Percentiles rank a stretch among this genome's conserved stretches.
Evolutionary conservation across 2,888 invertebrate genomes (phyloP).

Genomic region (Megalurothrips usitatus): DNA sequence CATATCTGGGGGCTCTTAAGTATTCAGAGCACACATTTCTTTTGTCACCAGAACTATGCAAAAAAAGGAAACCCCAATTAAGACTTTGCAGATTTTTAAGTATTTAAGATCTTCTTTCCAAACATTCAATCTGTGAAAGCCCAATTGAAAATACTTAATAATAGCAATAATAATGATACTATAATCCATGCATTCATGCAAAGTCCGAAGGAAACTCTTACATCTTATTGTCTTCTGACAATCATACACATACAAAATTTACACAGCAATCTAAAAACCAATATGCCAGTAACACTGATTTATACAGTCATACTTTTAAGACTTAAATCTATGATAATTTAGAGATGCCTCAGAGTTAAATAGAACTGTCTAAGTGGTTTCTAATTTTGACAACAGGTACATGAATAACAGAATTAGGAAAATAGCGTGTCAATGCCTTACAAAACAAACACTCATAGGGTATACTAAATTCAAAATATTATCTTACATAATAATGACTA

Average conservation of each 20-base stretch:
- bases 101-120: no score
- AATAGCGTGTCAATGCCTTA: background rate
- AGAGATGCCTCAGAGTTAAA: background rate
- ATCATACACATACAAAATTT: background rate
- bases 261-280: background rate
- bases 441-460: background rate
- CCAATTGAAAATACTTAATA: no score
- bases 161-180: no score
- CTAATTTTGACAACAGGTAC: slow-evolving; percentile 6
- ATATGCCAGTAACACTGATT: background rate
- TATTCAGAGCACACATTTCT: no score
- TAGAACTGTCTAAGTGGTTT: background rate
- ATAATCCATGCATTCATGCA: no score
- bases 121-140: no score
- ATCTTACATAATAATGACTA: slow-evolving; percentile 20
- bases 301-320: background rate
- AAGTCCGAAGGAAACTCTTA: no score
- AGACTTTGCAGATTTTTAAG: no score
- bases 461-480: background rate
- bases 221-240: background rate
- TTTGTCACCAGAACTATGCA: no score
- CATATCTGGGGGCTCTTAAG: background rate
- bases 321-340: background rate
- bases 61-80: no score
- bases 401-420: background rate